A percentile compares a stretch with the other conserved stretches of the same genome.
These are phyloP conservation scores for Bradypus variegatus DNA, from an alignment of 2,797 vertebrate species.

Conservation along the genomic window DNA sequence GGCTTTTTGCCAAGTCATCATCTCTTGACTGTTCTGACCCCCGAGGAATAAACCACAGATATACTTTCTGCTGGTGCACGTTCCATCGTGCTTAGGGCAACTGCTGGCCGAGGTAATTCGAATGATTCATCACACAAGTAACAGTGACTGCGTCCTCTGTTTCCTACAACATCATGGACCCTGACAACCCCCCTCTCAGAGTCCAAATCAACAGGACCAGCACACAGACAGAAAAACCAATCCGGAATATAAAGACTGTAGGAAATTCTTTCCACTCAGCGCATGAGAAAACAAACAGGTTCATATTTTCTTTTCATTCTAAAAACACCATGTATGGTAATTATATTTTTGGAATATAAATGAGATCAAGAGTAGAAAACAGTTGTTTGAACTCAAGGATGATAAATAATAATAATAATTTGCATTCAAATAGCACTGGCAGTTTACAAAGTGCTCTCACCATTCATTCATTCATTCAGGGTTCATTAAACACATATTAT, in stretches of 20 bases:
- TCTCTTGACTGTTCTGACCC: not conserved
- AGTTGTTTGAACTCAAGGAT: not conserved
- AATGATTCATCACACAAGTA: slow-evolving; percentile 21
- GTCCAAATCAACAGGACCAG: not conserved
- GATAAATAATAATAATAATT: no score
- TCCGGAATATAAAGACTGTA: not conserved
- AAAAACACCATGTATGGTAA: not conserved
- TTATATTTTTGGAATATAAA: not conserved
- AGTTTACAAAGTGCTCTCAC: not conserved
- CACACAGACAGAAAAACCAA: not conserved
- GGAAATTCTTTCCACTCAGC: not conserved
- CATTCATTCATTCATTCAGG: not conserved
- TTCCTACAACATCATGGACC: not conserved
- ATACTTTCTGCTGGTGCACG: not conserved
- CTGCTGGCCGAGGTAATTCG: slow-evolving; percentile 31
- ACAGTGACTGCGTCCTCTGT: no score
- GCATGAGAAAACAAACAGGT: not conserved
- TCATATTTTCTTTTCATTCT: not conserved
- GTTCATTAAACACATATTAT: not conserved
- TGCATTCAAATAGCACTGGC: not conserved
- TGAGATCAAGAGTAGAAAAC: not conserved
- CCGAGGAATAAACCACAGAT: not conserved
- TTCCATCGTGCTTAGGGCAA: not conserved
- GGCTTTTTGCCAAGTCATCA: not conserved
- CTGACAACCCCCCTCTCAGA: not conserved